These are phyloP conservation scores for Rhimphoctona megacephalus DNA, from an alignment of 2,888 invertebrate genomes.

Conservation along the genomic window DNA sequence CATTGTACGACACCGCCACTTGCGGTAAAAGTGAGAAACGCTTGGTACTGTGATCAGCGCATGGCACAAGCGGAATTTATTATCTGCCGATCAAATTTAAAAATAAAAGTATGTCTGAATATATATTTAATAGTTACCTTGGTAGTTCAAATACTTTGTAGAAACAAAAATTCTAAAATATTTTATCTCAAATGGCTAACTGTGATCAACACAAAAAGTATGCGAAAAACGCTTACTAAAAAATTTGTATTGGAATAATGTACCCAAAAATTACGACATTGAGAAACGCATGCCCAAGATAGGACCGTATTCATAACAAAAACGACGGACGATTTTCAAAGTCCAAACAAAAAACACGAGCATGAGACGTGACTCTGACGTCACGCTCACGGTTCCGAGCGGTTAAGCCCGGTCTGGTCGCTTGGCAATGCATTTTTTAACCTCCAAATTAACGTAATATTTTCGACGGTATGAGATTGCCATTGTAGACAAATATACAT, in stretches of 20 bases:
- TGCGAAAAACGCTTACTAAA: background rate
- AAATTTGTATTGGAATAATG: background rate
- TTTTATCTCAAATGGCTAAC: background rate
- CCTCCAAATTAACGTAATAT: conserved; percentile 12
- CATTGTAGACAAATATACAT: conserved; percentile 20
- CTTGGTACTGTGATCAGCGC: background rate
- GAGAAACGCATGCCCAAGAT: background rate
- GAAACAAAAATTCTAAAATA: background rate
- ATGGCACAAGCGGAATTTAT: conserved; percentile 2
- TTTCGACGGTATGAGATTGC: background rate
- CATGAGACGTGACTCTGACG: background rate
- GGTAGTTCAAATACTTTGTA: background rate
- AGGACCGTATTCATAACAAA: conserved; percentile 61
- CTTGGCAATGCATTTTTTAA: conserved; percentile 36
- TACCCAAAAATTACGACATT: background rate
- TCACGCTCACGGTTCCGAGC: background rate
- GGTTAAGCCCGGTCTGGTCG: conserved; percentile 12
- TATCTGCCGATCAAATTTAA: background rate
- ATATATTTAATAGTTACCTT: background rate
- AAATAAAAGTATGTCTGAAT: background rate
- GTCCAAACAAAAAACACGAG: background rate
- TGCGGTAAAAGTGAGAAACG: background rate
- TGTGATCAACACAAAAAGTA: background rate
- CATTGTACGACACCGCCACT: background rate
- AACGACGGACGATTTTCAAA: background rate